Base-by-base conservation (phyloP, 2,797 vertebrate species). In the Furcifer pardalis region DNA sequence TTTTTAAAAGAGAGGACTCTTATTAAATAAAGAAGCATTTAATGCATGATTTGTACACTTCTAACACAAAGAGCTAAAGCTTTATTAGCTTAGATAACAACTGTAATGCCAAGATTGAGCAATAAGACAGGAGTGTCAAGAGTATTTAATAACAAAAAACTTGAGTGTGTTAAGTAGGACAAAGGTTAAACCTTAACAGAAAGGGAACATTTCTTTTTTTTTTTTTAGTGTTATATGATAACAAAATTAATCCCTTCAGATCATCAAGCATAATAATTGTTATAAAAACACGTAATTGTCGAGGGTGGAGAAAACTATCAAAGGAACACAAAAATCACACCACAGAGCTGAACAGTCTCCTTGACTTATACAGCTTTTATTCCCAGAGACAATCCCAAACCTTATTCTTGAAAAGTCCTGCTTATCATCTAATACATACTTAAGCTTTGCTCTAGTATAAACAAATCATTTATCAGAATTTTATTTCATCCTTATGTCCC, bases 81-180 rank as follows among this genome's bases (percentile, higher is more conserved):
- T 86, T 77, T 81, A 30, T 87, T 89, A 37, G 32, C 59, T 88
- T 91, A 86, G 63, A 77, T 84, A 92, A 87, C 49, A 84, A 62
- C 32, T 76, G 59, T 75, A 59, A 89, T 17, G 68, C 37, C 79
- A 90, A 17, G 85, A 75, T 27, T 86, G 72, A 84, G 49, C 49
- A 92, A 86, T 82, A 85, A 60, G 52, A 84, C 37, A 52, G 2
- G 59, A 60, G 77, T 62, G 78, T 91, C 86, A 85, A 56, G 74
- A 83, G 35, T 30, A 30, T 78, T 82, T 37, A 84, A 79, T 44
- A 77, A 72, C 73, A 75, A 84, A 82, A 89, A 89, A 82, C 88
- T 77, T 86, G 63, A 90, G 60, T 83, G 84, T 69, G 71, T 90
- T 82, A 84, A 49, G 63, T 77, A 89, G 72, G 91, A 90, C 79